Evolutionary conservation across 2,113 vertebrate species (phyloP).

Genomic region (Pachycephala philippinensis): DNA sequence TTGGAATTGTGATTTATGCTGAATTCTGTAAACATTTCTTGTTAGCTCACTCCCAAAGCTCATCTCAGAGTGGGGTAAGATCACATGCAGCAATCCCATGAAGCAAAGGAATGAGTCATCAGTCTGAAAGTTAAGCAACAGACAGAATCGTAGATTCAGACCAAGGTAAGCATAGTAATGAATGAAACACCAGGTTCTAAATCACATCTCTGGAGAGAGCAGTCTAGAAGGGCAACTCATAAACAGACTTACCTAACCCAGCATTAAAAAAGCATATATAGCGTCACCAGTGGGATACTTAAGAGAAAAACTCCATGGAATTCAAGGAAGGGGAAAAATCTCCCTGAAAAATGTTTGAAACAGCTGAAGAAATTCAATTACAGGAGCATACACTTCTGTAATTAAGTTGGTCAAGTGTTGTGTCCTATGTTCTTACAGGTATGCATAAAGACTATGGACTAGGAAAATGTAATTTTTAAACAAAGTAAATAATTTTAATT

Average conservation of each 20-base stretch:
- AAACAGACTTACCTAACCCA: not conserved
- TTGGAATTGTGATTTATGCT: not conserved
- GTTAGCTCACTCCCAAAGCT: conserved; percentile 26
- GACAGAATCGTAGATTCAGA: not conserved
- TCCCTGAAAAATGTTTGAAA: not conserved
- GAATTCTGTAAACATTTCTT: conserved; percentile 6
- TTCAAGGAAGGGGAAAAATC: not conserved
- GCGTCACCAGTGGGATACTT: not conserved
- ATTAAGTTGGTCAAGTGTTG: not conserved
- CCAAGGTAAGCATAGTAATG: conserved; percentile 18
- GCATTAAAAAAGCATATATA: not conserved
- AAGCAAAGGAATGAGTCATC: conserved; percentile 59
- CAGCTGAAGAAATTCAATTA: not conserved
- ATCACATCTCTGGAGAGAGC: not conserved
- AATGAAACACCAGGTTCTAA: conserved; percentile 24
- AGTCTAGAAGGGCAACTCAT: not conserved
- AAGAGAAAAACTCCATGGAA: not conserved
- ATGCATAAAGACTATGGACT: not conserved
- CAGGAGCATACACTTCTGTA: not conserved
- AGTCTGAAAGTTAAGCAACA: not conserved
- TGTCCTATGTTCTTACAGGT: not conserved
- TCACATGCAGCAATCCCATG: conserved; percentile 6
- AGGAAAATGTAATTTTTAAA: not conserved
- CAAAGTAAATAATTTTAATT: not conserved
- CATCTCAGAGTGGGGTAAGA: not conserved